Percentiles rank a stretch among this genome's conserved stretches.
Conservation (phyloP, 2,113 vertebrate species). For the Dinomys branickii region DNA sequence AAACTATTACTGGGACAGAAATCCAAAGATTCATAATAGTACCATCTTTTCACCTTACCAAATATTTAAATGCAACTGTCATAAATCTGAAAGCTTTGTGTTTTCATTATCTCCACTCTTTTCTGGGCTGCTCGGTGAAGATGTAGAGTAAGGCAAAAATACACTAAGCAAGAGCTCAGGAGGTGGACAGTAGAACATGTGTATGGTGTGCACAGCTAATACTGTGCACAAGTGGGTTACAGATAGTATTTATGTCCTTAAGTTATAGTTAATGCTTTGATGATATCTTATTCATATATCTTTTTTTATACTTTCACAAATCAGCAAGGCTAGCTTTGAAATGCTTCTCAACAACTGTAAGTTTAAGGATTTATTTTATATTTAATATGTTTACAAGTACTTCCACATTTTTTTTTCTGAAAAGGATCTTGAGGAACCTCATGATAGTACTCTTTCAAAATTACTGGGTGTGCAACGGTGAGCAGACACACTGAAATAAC, state of each 20-base stretch:
- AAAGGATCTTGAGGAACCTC: not conserved
- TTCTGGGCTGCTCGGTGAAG: not conserved
- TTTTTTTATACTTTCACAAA: slow-evolving; percentile 63
- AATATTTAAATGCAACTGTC: not conserved
- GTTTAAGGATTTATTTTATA: slow-evolving; percentile 51
- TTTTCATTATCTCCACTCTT: not conserved
- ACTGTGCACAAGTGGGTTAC: not conserved
- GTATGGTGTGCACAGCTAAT: not conserved
- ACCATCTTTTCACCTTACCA: not conserved
- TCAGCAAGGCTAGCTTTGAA: slow-evolving; percentile 52
- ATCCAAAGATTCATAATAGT: not conserved
- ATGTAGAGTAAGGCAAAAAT: not conserved
- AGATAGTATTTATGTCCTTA: not conserved
- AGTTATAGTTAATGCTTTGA: not conserved
- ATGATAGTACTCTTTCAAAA: not conserved
- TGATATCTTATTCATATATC: not conserved
- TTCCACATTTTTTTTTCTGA: not conserved
- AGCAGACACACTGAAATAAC: too few species aligned
- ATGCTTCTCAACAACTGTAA: slow-evolving; percentile 60
- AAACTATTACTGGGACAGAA: not conserved
- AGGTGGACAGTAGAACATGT: not conserved
- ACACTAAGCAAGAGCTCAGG: not conserved
- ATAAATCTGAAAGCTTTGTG: not conserved
- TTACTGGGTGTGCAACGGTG: not conserved
- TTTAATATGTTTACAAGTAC: not conserved